Base-by-base conservation (phyloP, 2,888 invertebrate species). In the Dichetophora obliterata region DNA sequence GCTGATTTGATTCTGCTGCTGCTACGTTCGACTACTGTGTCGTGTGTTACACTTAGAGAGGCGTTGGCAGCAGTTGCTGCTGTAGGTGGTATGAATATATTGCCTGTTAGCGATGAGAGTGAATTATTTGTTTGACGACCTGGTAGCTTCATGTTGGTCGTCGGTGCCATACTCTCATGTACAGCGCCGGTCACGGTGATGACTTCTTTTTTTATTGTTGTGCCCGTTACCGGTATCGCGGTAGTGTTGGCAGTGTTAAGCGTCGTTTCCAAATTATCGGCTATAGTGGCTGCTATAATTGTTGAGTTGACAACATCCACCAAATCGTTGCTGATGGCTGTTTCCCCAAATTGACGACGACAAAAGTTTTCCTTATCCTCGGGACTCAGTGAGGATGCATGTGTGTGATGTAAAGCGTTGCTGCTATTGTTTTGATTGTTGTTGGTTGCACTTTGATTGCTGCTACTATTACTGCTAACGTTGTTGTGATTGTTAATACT, bases 101-200 rank as follows among this genome's bases (percentile, higher is more conserved):
- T 95, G 37, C 95, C 96, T 3, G 95, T 95, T 71, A 95, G 94
- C 14, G 95, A 95, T 1, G 96, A 94, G 68, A 96, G 90, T 0
- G 96, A 96, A 89, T 96, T 96, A 86, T 96, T 96, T 11, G 96
- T 96, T 89, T 96, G 95, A 78, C 96, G 91, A 74, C 96, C 95
- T 34, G 92, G 89, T 84, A 90, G 83, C 83, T 89, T 89, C 27
- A 88, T 86, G 82, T 87, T 89, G 54, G 87, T 87, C 66, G 89
- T 86, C 80, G 90, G 89, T 82, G 90, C 87, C 89, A 89, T 89
- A 82, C 81, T 81, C 78, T 82, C 80, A 74, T 78, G 72, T 54
- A 79, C 79, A 65, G 77, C 61, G n/a, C 48, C 52, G 5, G 61
- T 66, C 5, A 75, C 76, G 22, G 43, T 59, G 16, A 9, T n/a